Evolutionary conservation across 2,888 invertebrate species (phyloP), one percentile per base, ranked within the genome.

Genomic region (Seira ritae): DNA sequence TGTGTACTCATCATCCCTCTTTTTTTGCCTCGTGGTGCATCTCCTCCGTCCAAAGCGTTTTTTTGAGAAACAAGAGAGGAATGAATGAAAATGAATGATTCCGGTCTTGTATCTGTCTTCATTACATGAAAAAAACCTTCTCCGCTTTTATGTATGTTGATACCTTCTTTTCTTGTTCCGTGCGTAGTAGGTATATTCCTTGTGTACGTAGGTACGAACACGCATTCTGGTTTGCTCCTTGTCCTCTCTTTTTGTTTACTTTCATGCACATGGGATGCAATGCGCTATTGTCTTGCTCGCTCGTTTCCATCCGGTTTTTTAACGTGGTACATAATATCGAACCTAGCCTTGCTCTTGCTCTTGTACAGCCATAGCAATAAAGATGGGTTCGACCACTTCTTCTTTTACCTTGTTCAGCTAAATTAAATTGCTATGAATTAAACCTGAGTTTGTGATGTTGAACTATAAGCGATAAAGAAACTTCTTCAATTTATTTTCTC

Each of bases 21-120:
- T 55, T 55, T 55, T 55, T 55, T 55, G 55, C 55, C 55, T 55
- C 55, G 55, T 55, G 55, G 55, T 55, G 15, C 55, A 55, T 55
- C 55, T 55, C n/a, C n/a, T n/a, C n/a, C n/a, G n/a, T n/a, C n/a
- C n/a, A n/a, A n/a, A n/a, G n/a, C 17, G 62, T 17, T 19, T 68
- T 68, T 22, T 62, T 31, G 17, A 46, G 42, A 42, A 12, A 24
- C 66, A 71, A 66, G 71, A 65, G 77, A 79, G 66, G 79, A 79
- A 62, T 79, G 79, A 79, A 62, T 66, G 66, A 37, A 46, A 68
- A 60, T 80, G 80, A 80, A 80, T 80, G 80, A 80, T 73, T 80
- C 69, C 73, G 55, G 37, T 72, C 78, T 60, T 76, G 24, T 69
- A 42, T 69, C 62, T 55, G 60, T 67, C 71, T 78, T 3, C 20